A percentile compares a stretch with the other conserved stretches of the same genome.
phyloP scores from a whole-genome alignment of 2,113 vertebrate genomes.

The Ochotona princeps region DNA sequence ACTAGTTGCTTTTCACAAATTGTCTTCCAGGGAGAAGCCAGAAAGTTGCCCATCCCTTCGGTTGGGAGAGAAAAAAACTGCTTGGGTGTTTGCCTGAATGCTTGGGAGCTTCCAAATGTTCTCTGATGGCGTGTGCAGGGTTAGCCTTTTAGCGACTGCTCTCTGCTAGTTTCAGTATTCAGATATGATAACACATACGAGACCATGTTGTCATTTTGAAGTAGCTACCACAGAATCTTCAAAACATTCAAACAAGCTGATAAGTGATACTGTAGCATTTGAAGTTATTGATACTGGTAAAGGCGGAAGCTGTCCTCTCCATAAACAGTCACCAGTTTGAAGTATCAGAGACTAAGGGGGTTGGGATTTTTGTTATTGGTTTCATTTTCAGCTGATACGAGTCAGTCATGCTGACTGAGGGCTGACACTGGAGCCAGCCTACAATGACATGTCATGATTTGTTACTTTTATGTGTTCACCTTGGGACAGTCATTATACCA shows the following conservation, averaged over 20 bases:
- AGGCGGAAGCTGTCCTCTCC: conserved; percentile 23
- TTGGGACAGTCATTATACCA: conserved; percentile 52
- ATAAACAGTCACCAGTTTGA: conserved; percentile 14
- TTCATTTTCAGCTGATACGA: conserved; percentile 72
- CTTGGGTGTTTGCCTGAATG: conserved; percentile 31
- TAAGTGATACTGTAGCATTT: conserved; percentile 68
- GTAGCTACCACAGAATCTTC: conserved; percentile 44
- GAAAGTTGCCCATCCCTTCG: background rate
- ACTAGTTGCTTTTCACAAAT: background rate
- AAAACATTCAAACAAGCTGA: conserved; percentile 49
- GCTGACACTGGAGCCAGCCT: conserved; percentile 48
- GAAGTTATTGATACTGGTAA: conserved; percentile 65
- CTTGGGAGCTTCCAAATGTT: conserved; percentile 32
- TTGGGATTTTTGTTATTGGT: conserved; percentile 52
- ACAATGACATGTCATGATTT: conserved; percentile 59
- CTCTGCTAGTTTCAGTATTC: background rate
- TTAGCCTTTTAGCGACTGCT: conserved; percentile 33
- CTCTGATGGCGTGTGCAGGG: background rate
- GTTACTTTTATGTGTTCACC: conserved; percentile 59
- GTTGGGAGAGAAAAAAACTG: background rate
- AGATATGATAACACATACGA: conserved; percentile 10
- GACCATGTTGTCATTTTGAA: conserved; percentile 65
- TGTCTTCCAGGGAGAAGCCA: conserved; percentile 37
- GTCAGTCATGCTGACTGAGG: conserved; percentile 58
- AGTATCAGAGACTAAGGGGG: conserved; percentile 30